These are phyloP conservation scores for Anarsia innoxiella DNA, from an alignment of 2,888 invertebrate genomes.

Conservation along the genomic window DNA sequence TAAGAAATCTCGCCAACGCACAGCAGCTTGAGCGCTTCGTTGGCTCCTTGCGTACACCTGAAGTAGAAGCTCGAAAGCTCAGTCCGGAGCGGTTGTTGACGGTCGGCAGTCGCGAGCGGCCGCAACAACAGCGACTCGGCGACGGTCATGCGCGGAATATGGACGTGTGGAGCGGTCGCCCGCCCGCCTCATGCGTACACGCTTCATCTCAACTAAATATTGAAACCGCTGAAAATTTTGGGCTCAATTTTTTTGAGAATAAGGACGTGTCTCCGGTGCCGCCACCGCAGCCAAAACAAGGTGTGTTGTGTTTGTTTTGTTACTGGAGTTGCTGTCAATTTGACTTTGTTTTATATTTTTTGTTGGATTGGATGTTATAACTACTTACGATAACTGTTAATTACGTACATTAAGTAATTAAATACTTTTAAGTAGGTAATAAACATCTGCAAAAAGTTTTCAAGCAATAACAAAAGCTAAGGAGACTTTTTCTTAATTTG, in stretches of 20 bases:
- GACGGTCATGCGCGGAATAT: constrained; percentile 70
- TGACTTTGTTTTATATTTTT: too few species aligned
- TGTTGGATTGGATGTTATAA: too few species aligned
- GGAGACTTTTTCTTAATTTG: too few species aligned
- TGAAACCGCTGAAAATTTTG: constrained; percentile 85
- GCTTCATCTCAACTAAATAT: constrained; percentile 79
- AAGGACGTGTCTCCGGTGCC: constrained; percentile 63
- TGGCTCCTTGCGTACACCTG: too few species aligned
- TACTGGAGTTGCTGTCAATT: neutral
- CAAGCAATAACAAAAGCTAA: too few species aligned
- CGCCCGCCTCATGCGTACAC: constrained; percentile 77
- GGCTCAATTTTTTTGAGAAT: constrained; percentile 86
- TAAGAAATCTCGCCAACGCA: too few species aligned
- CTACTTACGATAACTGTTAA: too few species aligned
- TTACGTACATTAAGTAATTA: too few species aligned
- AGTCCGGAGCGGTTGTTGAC: constrained; percentile 56
- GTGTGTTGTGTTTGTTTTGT: constrained; percentile 35
- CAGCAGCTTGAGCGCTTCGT: too few species aligned
- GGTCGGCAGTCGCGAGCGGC: constrained; percentile 58
- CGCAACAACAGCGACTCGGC: constrained; percentile 36
- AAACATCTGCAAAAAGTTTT: too few species aligned
- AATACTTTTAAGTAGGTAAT: too few species aligned
- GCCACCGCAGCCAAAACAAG: constrained; percentile 54
- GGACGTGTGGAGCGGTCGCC: constrained; percentile 84
- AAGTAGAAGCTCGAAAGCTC: constrained; percentile 34